A percentile compares a stretch with the other conserved stretches of the same genome.
Conservation (phyloP, 2,797 vertebrate genomes). For the Peromyscus eremicus region DNA sequence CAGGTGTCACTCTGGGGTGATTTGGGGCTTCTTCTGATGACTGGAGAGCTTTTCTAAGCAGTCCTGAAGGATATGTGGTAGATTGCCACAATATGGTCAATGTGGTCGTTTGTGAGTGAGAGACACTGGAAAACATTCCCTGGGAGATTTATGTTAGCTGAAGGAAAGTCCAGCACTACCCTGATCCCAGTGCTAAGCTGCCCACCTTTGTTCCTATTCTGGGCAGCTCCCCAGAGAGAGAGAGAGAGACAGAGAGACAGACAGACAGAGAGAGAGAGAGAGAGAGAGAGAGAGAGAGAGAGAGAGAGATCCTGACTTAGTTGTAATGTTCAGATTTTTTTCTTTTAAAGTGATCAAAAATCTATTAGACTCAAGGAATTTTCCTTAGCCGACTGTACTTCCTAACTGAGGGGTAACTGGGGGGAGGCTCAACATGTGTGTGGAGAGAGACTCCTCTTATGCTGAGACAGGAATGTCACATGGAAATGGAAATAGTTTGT, state of each 20-base stretch:
- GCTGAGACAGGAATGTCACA: background rate
- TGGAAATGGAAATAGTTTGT: slow-evolving; percentile 39
- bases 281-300: background rate
- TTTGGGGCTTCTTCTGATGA: accelerated
- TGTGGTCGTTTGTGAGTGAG: background rate
- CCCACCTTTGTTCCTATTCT: background rate
- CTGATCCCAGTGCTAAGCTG: no score
- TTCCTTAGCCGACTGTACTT: accelerated
- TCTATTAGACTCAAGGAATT: background rate
- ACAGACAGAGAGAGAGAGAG: background rate
- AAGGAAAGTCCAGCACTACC: background rate
- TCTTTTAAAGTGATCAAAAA: background rate
- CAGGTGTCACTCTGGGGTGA: background rate
- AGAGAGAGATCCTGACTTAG: background rate
- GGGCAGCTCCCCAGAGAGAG: background rate
- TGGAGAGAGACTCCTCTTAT: background rate
- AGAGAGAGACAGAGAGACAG: background rate
- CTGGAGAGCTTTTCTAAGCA: background rate
- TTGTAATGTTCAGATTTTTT: background rate
- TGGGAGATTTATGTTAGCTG: background rate
- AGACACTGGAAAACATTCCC: background rate
- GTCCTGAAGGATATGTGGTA: background rate
- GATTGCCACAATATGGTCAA: background rate
- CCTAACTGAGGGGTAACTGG: background rate
- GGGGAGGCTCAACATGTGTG: background rate